These are phyloP conservation scores for Crypturellus tataupa DNA, from an alignment of 2,797 vertebrate species.

Conservation along the genomic window DNA sequence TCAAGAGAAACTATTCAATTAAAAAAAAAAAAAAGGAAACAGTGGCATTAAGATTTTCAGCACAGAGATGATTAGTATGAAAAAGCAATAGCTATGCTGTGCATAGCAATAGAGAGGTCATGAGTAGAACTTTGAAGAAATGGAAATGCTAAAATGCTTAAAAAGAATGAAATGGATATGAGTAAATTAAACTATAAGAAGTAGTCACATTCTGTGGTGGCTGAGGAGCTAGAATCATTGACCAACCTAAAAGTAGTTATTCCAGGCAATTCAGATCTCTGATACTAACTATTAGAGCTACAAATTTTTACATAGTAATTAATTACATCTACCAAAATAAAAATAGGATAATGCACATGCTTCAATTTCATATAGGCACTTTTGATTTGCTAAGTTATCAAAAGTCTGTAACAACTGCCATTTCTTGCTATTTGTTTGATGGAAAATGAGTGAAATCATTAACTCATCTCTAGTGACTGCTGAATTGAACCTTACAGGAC, in stretches of 20 bases:
- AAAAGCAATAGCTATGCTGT: background rate
- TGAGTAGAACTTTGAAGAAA: background rate
- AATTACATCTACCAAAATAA: background rate
- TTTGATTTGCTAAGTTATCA: constrained; percentile 18
- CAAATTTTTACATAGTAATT: background rate
- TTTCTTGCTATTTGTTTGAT: background rate
- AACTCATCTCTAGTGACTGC: background rate
- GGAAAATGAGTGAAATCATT: constrained; percentile 23
- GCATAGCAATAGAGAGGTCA: fast-evolving
- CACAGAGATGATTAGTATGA: background rate
- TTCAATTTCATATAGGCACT: background rate
- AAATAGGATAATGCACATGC: background rate
- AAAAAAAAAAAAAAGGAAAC: background rate
- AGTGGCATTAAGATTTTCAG: background rate
- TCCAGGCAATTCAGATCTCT: background rate
- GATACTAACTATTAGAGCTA: background rate
- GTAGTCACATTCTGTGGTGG: background rate
- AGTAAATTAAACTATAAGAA: background rate
- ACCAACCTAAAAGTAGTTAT: background rate
- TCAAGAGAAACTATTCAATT: background rate
- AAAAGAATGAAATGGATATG: background rate
- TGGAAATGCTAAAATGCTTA: background rate
- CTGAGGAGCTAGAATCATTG: background rate
- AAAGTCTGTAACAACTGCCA: background rate
- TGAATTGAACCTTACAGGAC: background rate